phyloP scores from a whole-genome alignment of 2,113 vertebrate genomes.

The Numenius arquata region DNA sequence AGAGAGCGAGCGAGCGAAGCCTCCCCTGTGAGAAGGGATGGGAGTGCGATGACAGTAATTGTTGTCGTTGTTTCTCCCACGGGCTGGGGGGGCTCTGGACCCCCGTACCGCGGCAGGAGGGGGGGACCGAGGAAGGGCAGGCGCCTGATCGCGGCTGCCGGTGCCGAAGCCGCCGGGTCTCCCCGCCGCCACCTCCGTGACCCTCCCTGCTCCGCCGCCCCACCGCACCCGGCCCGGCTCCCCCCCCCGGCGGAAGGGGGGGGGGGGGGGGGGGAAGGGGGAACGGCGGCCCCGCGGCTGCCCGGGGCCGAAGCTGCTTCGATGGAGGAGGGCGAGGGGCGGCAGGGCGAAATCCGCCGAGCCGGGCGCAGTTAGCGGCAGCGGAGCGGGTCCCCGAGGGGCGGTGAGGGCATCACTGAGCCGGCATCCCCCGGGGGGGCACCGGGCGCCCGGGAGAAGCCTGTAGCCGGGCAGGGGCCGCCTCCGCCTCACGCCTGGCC shows the following conservation, averaged over 20 bases:
- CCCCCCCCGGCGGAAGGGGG: too few species aligned
- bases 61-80: background rate
- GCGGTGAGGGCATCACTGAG: background rate
- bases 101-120: too few species aligned
- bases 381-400: background rate
- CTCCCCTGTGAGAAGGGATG: background rate
- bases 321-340: background rate
- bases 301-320: background rate
- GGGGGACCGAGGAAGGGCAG: background rate
- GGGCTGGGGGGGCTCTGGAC: background rate
- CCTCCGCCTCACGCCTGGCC: background rate
- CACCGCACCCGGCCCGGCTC: background rate
- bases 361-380: background rate
- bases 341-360: too few species aligned
- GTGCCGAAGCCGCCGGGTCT: background rate
- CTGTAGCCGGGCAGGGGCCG: too few species aligned
- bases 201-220: background rate
- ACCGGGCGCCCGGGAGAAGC: background rate
- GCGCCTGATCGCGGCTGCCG: background rate
- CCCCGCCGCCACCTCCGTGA: background rate
- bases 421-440: background rate
- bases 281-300: background rate
- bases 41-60: background rate
- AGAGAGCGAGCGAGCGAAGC: background rate
- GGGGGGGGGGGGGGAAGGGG: too few species aligned